A percentile compares a stretch with the other conserved stretches of the same genome.
These are phyloP conservation scores for Limnephilus auricula DNA, from an alignment of 2,888 invertebrate species.

Conservation along the genomic window DNA sequence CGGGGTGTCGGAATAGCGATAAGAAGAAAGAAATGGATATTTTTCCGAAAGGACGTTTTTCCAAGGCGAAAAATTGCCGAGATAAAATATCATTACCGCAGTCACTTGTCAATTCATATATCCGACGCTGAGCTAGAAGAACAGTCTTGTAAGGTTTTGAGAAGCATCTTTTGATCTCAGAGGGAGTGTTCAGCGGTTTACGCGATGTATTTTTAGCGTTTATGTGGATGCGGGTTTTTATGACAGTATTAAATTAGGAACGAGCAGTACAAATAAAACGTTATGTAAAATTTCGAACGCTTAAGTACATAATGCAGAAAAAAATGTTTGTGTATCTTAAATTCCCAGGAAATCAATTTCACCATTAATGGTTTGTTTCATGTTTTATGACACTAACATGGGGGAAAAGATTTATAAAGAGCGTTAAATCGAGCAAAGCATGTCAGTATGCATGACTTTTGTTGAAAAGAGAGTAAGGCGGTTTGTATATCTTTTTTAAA, in stretches of 20 bases:
- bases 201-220: constrained; percentile 21
- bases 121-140: constrained; percentile 40
- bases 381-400: too few species aligned
- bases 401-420: too few species aligned
- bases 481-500: too few species aligned
- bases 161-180: constrained; percentile 31
- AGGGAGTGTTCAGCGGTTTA: constrained; percentile 20
- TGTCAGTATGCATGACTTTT: too few species aligned
- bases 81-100: constrained; percentile 58
- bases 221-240: not conserved
- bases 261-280: not conserved
- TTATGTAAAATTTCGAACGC: not conserved
- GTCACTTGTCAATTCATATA: constrained; percentile 51
- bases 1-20: constrained; percentile 59
- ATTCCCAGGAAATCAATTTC: not conserved
- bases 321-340: not conserved
- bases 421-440: too few species aligned
- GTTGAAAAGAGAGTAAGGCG: too few species aligned
- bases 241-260: not conserved
- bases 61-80: constrained; percentile 48
- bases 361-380: too few species aligned
- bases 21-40: constrained; percentile 60
- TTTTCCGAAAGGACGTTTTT: constrained; percentile 56
- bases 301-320: not conserved
- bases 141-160: constrained; percentile 19